These are phyloP conservation scores for Caiman crocodilus DNA, from an alignment of 2,797 vertebrate genomes.

Conservation along the genomic window DNA sequence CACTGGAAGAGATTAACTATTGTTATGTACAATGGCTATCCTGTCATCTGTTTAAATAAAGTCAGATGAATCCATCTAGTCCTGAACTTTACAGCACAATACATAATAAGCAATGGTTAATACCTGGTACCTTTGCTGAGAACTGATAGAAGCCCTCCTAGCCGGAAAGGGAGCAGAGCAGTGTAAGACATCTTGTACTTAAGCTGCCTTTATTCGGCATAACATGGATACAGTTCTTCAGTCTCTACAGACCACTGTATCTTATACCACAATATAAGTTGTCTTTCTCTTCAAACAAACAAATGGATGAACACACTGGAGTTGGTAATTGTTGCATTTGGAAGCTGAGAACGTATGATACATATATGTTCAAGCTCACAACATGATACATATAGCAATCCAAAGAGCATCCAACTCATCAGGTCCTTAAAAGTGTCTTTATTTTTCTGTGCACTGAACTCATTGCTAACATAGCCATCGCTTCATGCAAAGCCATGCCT, in stretches of 20 bases:
- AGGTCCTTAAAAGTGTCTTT: not conserved
- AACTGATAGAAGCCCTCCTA: not conserved
- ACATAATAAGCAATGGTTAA: not conserved
- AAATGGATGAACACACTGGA: no score
- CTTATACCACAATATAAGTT: no score
- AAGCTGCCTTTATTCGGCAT: not conserved
- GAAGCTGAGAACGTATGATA: not conserved
- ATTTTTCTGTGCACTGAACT: not conserved
- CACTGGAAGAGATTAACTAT: no score
- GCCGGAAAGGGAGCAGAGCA: not conserved
- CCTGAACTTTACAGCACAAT: not conserved
- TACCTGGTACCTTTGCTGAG: not conserved
- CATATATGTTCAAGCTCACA: not conserved
- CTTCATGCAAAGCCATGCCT: not conserved
- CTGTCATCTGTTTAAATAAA: not conserved
- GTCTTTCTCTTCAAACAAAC: no score
- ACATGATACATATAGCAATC: not conserved
- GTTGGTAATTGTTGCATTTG: not conserved
- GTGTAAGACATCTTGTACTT: not conserved
- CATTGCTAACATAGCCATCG: not conserved
- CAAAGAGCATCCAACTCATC: not conserved
- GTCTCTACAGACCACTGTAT: not conserved
- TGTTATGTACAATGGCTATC: not conserved
- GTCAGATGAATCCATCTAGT: not conserved
- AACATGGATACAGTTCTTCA: not conserved